Evolutionary conservation across 2,113 vertebrate species (phyloP).

Genomic region (Lepisosteus oculatus): DNA sequence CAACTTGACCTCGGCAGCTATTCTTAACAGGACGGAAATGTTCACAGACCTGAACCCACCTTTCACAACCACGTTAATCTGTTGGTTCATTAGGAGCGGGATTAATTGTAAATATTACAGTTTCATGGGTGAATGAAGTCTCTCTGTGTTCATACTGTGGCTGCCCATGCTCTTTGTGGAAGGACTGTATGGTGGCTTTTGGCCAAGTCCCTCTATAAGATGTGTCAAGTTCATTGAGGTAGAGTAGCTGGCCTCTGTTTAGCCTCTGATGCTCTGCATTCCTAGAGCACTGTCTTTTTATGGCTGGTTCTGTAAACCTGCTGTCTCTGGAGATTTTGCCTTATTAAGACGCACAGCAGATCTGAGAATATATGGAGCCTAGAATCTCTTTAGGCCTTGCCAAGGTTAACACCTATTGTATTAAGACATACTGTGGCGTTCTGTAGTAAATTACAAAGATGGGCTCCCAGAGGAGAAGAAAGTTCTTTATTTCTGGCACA

Average conservation of each 20-base stretch:
- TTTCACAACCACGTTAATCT: too few species aligned
- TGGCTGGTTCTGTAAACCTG: neutral
- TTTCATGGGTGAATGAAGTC: too few species aligned
- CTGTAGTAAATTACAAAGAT: neutral
- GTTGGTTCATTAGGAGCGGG: too few species aligned
- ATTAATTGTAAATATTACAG: too few species aligned
- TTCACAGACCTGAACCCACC: too few species aligned
- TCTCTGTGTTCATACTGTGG: too few species aligned
- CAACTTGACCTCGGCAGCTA: too few species aligned
- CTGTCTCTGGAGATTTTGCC: neutral
- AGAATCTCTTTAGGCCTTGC: neutral
- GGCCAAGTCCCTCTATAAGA: too few species aligned
- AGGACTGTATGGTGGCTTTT: too few species aligned
- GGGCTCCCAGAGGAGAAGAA: neutral
- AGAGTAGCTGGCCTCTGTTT: neutral
- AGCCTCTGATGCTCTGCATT: neutral
- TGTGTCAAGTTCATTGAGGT: too few species aligned
- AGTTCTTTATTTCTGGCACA: neutral
- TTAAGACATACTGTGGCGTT: neutral
- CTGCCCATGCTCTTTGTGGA: too few species aligned
- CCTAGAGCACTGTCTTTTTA: neutral
- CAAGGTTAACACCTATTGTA: slow-evolving; percentile 4
- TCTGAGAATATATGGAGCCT: neutral
- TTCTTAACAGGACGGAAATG: too few species aligned
- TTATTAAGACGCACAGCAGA: neutral